Percentiles rank a stretch among this genome's conserved stretches.
Conservation (phyloP, 1,140 invertebrate genomes). For the Hyles euphorbiae region DNA sequence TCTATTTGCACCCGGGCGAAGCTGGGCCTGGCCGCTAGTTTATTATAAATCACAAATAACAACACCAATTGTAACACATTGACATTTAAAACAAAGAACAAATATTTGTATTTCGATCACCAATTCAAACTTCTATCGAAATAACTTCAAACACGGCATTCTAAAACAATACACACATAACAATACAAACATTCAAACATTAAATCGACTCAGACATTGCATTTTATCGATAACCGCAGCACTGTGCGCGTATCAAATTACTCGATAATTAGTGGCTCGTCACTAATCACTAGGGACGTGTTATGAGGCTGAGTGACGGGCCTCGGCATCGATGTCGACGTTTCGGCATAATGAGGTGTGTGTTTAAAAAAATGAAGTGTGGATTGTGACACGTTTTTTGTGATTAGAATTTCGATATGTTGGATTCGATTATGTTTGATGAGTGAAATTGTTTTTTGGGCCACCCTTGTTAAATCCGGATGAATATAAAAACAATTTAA, state of each 20-base stretch:
- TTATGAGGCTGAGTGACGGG: constrained; percentile 34
- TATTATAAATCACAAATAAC: too few relatives aligned
- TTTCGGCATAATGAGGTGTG: constrained; percentile 13
- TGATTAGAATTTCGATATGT: neutral
- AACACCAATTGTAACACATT: too few relatives aligned
- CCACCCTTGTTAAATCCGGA: too few relatives aligned
- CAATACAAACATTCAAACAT: neutral
- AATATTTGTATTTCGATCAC: too few relatives aligned
- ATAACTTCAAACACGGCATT: too few relatives aligned
- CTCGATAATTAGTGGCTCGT: constrained; percentile 27
- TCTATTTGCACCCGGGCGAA: too few relatives aligned
- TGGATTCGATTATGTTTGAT: neutral
- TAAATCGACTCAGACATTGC: constrained; percentile 26
- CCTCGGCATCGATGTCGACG: constrained; percentile 19
- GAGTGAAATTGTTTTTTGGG: too few relatives aligned
- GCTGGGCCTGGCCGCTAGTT: too few relatives aligned
- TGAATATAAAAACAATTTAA: too few relatives aligned
- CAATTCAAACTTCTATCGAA: too few relatives aligned
- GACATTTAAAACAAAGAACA: too few relatives aligned
- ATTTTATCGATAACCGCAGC: constrained; percentile 36
- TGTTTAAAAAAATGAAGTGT: constrained; percentile 12
- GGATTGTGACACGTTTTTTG: constrained; percentile 15
- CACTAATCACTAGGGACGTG: constrained; percentile 31
- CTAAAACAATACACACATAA: neutral
- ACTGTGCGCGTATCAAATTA: constrained; percentile 20